These are phyloP conservation scores for Chaetodon trifasciatus DNA, from an alignment of 2,797 vertebrate species.

Conservation along the genomic window DNA sequence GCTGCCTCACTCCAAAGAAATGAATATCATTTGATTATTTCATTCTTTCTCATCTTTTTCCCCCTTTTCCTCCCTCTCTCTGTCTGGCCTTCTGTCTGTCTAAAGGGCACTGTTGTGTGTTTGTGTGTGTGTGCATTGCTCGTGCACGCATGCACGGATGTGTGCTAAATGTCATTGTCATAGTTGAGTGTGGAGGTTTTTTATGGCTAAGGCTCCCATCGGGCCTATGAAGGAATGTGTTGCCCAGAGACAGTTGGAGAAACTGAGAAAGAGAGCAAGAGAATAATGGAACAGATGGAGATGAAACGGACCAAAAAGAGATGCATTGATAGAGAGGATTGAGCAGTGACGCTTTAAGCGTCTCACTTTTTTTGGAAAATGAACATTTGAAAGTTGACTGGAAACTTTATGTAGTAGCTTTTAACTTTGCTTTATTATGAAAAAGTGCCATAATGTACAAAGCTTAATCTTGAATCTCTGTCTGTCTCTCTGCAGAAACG, in stretches of 20 bases:
- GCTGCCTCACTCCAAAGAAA: conserved; percentile 52
- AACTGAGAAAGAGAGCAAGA: conserved; percentile 14
- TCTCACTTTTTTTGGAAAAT: neutral
- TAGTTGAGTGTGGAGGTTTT: conserved; percentile 76
- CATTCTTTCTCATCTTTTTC: conserved; percentile 49
- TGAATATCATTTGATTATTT: conserved; percentile 54
- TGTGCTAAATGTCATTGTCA: conserved; percentile 80
- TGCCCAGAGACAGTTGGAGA: conserved; percentile 48
- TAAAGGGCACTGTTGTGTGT: conserved; percentile 65
- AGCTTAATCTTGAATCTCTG: neutral
- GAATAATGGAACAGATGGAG: conserved; percentile 40
- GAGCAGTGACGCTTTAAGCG: neutral
- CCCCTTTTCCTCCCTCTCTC: conserved; percentile 51
- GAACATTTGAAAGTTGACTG: too few species aligned
- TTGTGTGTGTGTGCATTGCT: conserved; percentile 22
- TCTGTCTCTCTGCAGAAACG: conserved; percentile 87
- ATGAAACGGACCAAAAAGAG: conserved; percentile 41
- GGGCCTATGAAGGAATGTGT: conserved; percentile 63
- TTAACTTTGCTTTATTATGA: neutral
- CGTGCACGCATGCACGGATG: conserved; percentile 26
- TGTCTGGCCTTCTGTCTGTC: conserved; percentile 68
- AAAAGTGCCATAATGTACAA: neutral
- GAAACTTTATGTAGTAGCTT: neutral
- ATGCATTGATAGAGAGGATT: conserved; percentile 36
- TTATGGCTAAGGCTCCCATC: conserved; percentile 45